These are phyloP conservation scores for Hipposideros larvatus DNA, from an alignment of 2,797 vertebrate genomes.

Conservation along the genomic window DNA sequence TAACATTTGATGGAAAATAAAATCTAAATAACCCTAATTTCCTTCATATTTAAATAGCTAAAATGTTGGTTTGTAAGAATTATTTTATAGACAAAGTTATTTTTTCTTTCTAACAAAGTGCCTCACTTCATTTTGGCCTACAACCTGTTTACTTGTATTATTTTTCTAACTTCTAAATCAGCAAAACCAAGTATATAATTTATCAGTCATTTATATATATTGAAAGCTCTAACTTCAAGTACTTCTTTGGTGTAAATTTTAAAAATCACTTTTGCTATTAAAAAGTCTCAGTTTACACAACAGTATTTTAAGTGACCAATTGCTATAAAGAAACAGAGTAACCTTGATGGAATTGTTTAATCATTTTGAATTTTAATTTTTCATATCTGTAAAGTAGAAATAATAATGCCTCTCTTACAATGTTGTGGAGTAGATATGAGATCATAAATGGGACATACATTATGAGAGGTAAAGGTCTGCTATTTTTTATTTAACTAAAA, in stretches of 20 bases:
- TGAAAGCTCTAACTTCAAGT: neutral
- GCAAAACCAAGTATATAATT: slow-evolving; percentile 3
- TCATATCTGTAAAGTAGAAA: neutral
- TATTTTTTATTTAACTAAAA: slow-evolving; percentile 43
- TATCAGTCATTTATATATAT: neutral
- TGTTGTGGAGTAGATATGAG: neutral
- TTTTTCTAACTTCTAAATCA: slow-evolving; percentile 24
- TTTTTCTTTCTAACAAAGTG: neutral
- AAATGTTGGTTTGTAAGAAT: slow-evolving; percentile 53
- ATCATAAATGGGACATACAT: neutral
- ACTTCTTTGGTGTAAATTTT: neutral
- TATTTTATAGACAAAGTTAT: neutral
- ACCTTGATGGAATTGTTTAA: neutral
- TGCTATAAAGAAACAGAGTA: neutral
- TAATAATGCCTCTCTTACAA: neutral
- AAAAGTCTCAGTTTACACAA: neutral
- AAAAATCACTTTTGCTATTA: slow-evolving; percentile 32
- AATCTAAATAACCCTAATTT: slow-evolving; percentile 24
- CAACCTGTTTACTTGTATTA: neutral
- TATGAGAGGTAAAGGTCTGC: neutral
- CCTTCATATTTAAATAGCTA: slow-evolving; percentile 44
- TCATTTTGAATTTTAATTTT: neutral
- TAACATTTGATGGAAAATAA: slow-evolving; percentile 59
- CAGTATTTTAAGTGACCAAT: neutral
- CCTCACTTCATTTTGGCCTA: neutral